These are phyloP conservation scores for Cartodere bifasciata DNA, from an alignment of 2,888 invertebrate species.

Conservation along the genomic window DNA sequence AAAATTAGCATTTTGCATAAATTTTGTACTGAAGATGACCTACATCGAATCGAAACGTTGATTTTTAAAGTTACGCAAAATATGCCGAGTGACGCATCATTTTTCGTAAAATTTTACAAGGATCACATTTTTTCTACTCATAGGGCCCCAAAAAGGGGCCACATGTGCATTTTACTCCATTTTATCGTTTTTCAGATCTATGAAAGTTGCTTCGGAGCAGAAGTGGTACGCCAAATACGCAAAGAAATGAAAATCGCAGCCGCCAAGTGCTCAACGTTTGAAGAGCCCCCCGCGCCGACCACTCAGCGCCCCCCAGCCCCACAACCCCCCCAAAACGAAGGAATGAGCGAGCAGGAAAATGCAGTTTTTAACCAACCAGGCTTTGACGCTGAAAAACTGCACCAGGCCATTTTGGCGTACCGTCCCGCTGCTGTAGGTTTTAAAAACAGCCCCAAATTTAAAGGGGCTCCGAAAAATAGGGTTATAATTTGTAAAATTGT, in stretches of 20 bases:
- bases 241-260: conserved; percentile 55
- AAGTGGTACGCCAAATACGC: conserved; percentile 53
- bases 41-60: too few relatives aligned
- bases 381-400: conserved; percentile 38
- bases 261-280: conserved; percentile 47
- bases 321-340: conserved; percentile 14
- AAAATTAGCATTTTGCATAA: too few relatives aligned
- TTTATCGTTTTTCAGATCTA: conserved; percentile 43
- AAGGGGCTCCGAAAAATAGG: too few relatives aligned
- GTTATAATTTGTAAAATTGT: conserved; percentile 8
- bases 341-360: conserved; percentile 16
- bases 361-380: conserved; percentile 23
- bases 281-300: conserved; percentile 28
- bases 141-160: too few relatives aligned
- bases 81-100: too few relatives aligned
- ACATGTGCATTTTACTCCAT: too few relatives aligned
- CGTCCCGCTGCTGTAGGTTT: conserved; percentile 38
- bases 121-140: too few relatives aligned
- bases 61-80: too few relatives aligned
- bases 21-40: too few relatives aligned
- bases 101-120: too few relatives aligned
- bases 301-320: conserved; percentile 12
- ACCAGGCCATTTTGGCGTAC: conserved; percentile 43
- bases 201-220: conserved; percentile 56
- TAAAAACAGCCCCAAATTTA: conserved; percentile 8